These are phyloP conservation scores for Rutpela maculata DNA, from an alignment of 2,888 invertebrate genomes.

Conservation along the genomic window DNA sequence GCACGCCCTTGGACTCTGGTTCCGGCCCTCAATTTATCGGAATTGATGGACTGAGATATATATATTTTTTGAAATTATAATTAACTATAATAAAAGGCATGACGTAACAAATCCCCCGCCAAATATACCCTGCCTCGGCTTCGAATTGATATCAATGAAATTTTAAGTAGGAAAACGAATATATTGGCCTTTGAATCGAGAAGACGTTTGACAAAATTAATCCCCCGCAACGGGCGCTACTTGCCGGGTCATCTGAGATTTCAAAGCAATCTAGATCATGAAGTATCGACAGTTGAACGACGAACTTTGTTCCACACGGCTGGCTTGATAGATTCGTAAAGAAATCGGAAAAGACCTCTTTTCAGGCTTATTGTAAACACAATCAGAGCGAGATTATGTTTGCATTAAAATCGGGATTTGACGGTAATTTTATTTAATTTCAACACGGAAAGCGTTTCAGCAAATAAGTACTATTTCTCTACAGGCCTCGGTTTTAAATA, in stretches of 20 bases:
- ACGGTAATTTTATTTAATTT: constrained; percentile 33
- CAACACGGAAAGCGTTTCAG: constrained; percentile 12
- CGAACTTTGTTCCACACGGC: constrained; percentile 42
- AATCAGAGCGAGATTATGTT: constrained; percentile 26
- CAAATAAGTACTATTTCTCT: not conserved
- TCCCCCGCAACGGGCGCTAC: constrained; percentile 31
- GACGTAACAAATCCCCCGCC: not conserved
- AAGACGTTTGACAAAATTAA: constrained; percentile 41
- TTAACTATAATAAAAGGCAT: no score
- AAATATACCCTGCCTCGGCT: not conserved
- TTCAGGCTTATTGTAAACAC: constrained; percentile 39
- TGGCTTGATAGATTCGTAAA: constrained; percentile 47
- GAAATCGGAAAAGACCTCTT: constrained; percentile 42
- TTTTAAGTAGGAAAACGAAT: constrained; percentile 30
- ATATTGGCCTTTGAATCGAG: constrained; percentile 18
- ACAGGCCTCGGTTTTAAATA: not conserved
- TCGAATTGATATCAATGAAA: constrained; percentile 32
- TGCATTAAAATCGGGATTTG: constrained; percentile 27
- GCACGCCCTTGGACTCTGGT: no score
- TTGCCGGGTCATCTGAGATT: constrained; percentile 54
- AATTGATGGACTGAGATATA: no score
- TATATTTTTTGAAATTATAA: no score
- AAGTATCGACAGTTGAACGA: constrained; percentile 50
- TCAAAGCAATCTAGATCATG: constrained; percentile 54
- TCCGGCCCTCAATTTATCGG: no score